phyloP scores from a whole-genome alignment of 1,140 invertebrate genomes.

The Drosophila watanabei region DNA sequence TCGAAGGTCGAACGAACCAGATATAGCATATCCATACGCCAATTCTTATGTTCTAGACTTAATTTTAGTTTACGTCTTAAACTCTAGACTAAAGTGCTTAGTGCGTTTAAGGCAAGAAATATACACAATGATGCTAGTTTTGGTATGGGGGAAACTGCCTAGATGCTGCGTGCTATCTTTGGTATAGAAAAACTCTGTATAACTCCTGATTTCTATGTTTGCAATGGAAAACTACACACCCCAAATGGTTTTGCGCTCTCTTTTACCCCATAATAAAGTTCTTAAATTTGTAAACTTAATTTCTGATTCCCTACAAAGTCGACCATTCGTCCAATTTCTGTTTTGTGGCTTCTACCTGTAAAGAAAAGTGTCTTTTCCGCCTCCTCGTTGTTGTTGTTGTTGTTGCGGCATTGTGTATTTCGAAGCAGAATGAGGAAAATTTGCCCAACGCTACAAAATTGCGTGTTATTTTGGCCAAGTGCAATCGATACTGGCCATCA shows the following conservation, averaged over 20 bases:
- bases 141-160: constrained; percentile 16
- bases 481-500: constrained; percentile 52
- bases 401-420: background rate
- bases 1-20: constrained; percentile 65
- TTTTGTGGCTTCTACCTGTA: constrained; percentile 59
- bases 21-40: constrained; percentile 55
- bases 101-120: constrained; percentile 45
- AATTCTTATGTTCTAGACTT: constrained; percentile 26
- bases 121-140: constrained; percentile 30
- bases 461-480: constrained; percentile 27
- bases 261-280: background rate
- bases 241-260: constrained; percentile 48
- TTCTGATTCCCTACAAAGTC: constrained; percentile 32
- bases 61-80: constrained; percentile 40
- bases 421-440: constrained; percentile 22
- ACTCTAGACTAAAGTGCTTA: constrained; percentile 29
- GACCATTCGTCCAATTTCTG: constrained; percentile 44
- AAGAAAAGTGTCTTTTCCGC: constrained; percentile 50
- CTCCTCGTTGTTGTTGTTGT: constrained; percentile 22
- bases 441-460: background rate
- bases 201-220: background rate
- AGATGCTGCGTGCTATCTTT: constrained; percentile 36
- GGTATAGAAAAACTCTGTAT: constrained; percentile 33
- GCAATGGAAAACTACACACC: background rate
- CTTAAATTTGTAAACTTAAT: constrained; percentile 22